A percentile compares a stretch with the other conserved stretches of the same genome.
Conservation (phyloP, 35 echinoderm and acorn worm genomes). For the Apostichopus parvimensis region DNA sequence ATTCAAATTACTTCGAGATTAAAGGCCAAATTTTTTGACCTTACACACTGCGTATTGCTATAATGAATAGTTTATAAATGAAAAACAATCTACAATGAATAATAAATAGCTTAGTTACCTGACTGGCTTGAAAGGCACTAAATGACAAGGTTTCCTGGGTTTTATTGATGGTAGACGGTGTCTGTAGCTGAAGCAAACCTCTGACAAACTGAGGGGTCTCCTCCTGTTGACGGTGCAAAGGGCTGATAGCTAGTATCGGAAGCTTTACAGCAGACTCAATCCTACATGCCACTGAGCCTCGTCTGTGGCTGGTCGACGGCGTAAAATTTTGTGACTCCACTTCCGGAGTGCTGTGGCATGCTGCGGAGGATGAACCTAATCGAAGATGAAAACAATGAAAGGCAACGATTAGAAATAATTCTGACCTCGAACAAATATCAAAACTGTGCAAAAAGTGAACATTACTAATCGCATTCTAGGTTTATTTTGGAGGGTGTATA, state of each 20-base stretch:
- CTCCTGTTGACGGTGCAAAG: neutral
- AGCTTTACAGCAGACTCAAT: neutral
- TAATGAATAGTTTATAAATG: too few species aligned
- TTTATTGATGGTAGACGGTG: conserved; percentile 12
- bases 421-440: too few species aligned
- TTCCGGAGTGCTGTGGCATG: conserved; percentile 9
- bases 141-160: conserved; percentile 5
- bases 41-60: too few species aligned
- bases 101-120: neutral
- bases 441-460: too few species aligned
- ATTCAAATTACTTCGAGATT: too few species aligned
- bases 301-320: neutral
- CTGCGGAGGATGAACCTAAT: neutral
- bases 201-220: conserved; percentile 17
- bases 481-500: too few species aligned
- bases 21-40: too few species aligned
- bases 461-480: too few species aligned
- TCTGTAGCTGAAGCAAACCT: conserved; percentile 9
- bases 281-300: neutral
- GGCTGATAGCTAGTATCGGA: conserved; percentile 3
- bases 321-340: conserved; percentile 17
- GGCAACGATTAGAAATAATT: neutral
- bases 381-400: neutral
- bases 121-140: neutral
- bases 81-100: too few species aligned